These are phyloP conservation scores for Chrysolina americana DNA, from an alignment of 2,888 invertebrate genomes.

Conservation along the genomic window DNA sequence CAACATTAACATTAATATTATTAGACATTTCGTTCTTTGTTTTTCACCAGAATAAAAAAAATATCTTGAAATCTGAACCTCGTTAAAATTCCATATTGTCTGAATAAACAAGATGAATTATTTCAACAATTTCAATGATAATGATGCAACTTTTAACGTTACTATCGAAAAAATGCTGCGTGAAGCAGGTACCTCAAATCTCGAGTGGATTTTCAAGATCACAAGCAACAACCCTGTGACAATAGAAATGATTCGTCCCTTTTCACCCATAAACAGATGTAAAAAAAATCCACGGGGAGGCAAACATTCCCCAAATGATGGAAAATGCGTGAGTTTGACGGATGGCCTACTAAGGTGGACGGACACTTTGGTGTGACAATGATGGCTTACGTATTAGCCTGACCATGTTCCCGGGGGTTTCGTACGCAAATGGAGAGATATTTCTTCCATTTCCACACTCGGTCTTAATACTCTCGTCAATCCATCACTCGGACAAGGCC, in stretches of 20 bases:
- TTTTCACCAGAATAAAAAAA: too few species aligned
- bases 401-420: slow-evolving; percentile 59
- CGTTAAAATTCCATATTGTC: too few species aligned
- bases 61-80: too few species aligned
- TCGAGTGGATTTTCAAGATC: too few species aligned
- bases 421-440: slow-evolving; percentile 67
- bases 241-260: slow-evolving; percentile 24
- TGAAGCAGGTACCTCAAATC: too few species aligned
- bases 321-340: slow-evolving; percentile 58
- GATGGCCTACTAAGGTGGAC: slow-evolving; percentile 59
- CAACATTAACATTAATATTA: too few species aligned
- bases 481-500: slow-evolving; percentile 61
- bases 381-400: slow-evolving; percentile 66
- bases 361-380: slow-evolving; percentile 62
- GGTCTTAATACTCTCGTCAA: slow-evolving; percentile 60
- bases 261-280: slow-evolving; percentile 34
- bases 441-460: slow-evolving; percentile 63
- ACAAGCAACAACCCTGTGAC: neutral
- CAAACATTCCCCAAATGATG: slow-evolving; percentile 41
- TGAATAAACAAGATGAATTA: too few species aligned
- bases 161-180: slow-evolving; percentile 18
- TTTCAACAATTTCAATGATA: too few species aligned
- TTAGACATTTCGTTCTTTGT: too few species aligned
- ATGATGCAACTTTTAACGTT: too few species aligned
- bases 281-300: slow-evolving; percentile 37